A percentile compares a stretch with the other conserved stretches of the same genome.
These are phyloP conservation scores for Perizoma affinitatum DNA, from an alignment of 2,888 invertebrate genomes.

Conservation along the genomic window DNA sequence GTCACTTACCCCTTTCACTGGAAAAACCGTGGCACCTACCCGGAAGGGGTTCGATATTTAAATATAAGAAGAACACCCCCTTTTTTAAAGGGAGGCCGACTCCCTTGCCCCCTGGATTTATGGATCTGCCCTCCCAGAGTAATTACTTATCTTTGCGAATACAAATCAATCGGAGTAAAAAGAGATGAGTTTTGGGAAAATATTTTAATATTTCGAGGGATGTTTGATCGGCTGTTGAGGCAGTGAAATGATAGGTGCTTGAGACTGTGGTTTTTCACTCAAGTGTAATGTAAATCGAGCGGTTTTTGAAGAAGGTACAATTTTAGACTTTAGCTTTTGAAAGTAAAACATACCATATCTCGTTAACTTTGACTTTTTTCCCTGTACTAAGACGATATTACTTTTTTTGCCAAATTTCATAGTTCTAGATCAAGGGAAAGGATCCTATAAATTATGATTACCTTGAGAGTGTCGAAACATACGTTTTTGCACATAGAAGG, in stretches of 20 bases:
- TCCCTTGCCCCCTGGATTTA: slow-evolving; percentile 71
- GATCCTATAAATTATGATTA: no score
- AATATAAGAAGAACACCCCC: slow-evolving; percentile 84
- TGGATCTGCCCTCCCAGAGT: slow-evolving; percentile 80
- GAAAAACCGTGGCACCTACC: slow-evolving; percentile 85
- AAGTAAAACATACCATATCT: no score
- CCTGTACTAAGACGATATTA: no score
- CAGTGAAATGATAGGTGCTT: slow-evolving; percentile 17
- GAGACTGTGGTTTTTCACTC: slow-evolving; percentile 1
- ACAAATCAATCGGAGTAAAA: slow-evolving; percentile 79
- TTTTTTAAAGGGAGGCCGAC: slow-evolving; percentile 75
- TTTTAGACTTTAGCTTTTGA: no score
- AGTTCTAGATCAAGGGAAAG: no score
- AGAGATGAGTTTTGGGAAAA: slow-evolving; percentile 45
- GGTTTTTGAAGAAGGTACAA: not conserved
- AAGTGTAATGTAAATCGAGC: slow-evolving; percentile 22
- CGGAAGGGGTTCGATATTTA: slow-evolving; percentile 84
- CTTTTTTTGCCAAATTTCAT: no score
- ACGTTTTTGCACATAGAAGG: no score
- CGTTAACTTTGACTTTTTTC: no score
- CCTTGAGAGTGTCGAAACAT: no score
- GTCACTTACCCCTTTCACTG: slow-evolving; percentile 84
- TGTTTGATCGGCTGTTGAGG: slow-evolving; percentile 32
- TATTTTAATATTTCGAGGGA: slow-evolving; percentile 40
- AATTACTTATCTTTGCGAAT: slow-evolving; percentile 83